Percentiles rank a stretch among this genome's conserved stretches.
Evolutionary conservation across 2,113 vertebrate species (phyloP).

Genomic region (Zootoca vivipara): DNA sequence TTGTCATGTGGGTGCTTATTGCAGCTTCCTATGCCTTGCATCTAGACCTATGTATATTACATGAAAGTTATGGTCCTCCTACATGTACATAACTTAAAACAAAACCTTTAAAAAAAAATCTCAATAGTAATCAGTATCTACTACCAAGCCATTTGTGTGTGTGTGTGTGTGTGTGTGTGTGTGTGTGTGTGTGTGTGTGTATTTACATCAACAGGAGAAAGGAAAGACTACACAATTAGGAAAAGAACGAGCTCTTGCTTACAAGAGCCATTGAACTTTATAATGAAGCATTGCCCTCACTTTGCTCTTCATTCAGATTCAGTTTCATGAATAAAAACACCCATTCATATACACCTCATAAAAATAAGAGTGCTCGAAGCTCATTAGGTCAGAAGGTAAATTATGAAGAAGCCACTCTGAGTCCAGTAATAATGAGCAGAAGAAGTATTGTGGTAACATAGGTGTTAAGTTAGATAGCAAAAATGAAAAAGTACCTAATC

Average conservation of each 20-base stretch:
- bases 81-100: no score
- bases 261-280: neutral
- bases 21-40: no score
- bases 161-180: no score
- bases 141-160: no score
- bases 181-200: neutral
- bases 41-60: no score
- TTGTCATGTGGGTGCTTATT: no score
- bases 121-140: no score
- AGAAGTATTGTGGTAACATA: neutral
- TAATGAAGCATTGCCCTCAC: neutral
- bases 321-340: neutral
- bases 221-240: neutral
- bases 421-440: neutral
- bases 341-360: neutral
- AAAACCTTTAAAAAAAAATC: no score
- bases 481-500: conserved; percentile 14
- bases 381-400: neutral
- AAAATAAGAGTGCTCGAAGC: neutral
- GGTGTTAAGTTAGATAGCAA: neutral
- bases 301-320: neutral
- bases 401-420: neutral
- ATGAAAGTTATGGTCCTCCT: no score
- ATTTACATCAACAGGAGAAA: rapidly evolving
- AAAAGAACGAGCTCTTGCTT: neutral